Evolutionary conservation across 1,140 invertebrate genomes (phyloP).

Genomic region (Colletes latitarsis): DNA sequence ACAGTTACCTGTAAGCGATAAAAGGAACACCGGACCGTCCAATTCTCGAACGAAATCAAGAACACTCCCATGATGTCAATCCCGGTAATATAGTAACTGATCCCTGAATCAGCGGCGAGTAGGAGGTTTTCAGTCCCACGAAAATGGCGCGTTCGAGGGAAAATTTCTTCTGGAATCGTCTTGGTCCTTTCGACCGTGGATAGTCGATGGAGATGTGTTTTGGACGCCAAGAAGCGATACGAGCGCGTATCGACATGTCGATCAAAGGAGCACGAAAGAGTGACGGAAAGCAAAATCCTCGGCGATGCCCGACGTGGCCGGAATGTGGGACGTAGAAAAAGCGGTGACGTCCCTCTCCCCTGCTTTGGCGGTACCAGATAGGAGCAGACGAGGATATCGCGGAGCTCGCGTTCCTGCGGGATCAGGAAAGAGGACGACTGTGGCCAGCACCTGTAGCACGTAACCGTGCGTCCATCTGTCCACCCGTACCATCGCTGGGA

Average conservation of each 20-base stretch:
- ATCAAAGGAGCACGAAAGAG: constrained; percentile 57
- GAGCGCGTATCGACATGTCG: constrained; percentile 52
- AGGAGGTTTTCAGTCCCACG: no score
- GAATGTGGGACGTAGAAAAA: constrained; percentile 75
- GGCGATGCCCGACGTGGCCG: constrained; percentile 64
- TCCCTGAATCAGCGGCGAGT: no score
- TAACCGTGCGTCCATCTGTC: constrained; percentile 72
- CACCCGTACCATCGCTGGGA: constrained; percentile 65
- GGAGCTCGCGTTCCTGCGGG: constrained; percentile 58
- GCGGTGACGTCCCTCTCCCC: constrained; percentile 48
- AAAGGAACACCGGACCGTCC: no score
- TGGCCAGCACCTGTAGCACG: constrained; percentile 71
- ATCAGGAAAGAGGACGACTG: constrained; percentile 57
- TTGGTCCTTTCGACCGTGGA: neutral
- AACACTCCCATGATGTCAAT: no score
- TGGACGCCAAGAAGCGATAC: constrained; percentile 3
- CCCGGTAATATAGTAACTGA: no score
- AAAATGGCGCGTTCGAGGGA: no score
- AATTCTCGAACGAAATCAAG: no score
- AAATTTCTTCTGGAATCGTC: neutral
- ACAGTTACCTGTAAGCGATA: no score
- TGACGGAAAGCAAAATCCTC: constrained; percentile 68
- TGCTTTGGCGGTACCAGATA: constrained; percentile 40
- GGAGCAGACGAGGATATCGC: constrained; percentile 54
- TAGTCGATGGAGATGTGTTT: constrained; percentile 38